Evolutionary conservation across 2,888 invertebrate genomes (phyloP), one percentile per base, ranked within the genome.

Genomic region (Megastigmus dorsalis): DNA sequence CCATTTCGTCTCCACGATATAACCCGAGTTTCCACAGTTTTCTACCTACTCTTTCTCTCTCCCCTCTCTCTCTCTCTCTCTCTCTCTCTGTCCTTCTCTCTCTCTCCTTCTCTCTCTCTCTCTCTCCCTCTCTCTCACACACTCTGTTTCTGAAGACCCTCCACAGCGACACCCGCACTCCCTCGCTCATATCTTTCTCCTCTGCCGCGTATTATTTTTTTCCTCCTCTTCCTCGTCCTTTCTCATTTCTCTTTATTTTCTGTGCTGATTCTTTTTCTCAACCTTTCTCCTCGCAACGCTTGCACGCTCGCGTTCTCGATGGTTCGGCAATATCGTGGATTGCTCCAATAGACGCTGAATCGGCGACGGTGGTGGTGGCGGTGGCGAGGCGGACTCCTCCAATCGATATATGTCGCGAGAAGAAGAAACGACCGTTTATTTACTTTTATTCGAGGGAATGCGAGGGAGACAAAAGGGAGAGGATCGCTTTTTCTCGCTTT

Each of bases 261-360:
- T 75, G 38, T 20, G 50, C 26, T 23, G 63, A n/a, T 52, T 52
- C 26, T 28, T 28, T 45, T 45, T 13, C 18, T 18, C 13, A 1
- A 30, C 30, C 30, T 20, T 30, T 30, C 23, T 33, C n/a, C n/a
- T n/a, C n/a, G n/a, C n/a, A 1, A 1, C 65, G 26, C 59, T 52
- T 43, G 45, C 45, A 67, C 26, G 45, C 33, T 55, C 67, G 45
- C 33, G 28, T 60, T 60, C 69, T 71, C 48, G 57, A 55, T 71
- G 57, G 55, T 45, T 55, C 52, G 60, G 57, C 48, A 69, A 69
- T 69, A 69, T 69, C 63, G 45, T 38, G 43, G 54, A 71, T 63
- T 63, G 63, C 36, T 18, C 45, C 55, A 57, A 71, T 71, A 79
- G 69, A 78, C 76, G 79, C 78, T 79, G 78, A 81, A 77, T 79